Base-by-base conservation (phyloP, 2,797 vertebrate genomes). In the Alauda arvensis region DNA sequence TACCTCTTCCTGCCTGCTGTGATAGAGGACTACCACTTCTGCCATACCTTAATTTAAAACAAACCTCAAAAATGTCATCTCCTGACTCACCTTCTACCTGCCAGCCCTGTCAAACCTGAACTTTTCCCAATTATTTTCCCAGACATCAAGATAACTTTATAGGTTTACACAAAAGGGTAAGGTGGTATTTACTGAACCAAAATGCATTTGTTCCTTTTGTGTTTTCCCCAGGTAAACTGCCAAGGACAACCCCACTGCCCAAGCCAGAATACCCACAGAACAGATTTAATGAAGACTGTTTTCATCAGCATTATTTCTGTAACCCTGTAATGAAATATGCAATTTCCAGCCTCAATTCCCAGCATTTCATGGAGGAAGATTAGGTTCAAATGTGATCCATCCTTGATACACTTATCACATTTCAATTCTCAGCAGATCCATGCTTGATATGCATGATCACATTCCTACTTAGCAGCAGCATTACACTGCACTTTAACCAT, bases 31-130 rank as follows among this genome's bases (percentile, higher is more conserved):
- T 31, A 77, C 43, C 28, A 57, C 69, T 93, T 83, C 40, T 62
- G 33, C 60, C 66, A 87, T 65, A 78, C n/a, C 24, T 70, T 83
- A 49, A 90, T 76, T 90, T 69, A 93, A 90, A 88, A 46, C n/a
- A 92, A 77, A 82, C 88, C 90, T 93, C 93, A 87, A 69, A 86
- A 88, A 83, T 45, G 63, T 82, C 51, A 33, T n/a, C 45, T 69
- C 79, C 52, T 90, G 65, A 94, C 70, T 91, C 77, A 90, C 18
- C 76, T 69, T 52, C 81, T 59, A 82, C 84, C 48, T 66, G 70
- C n/a, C 37, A 42, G 53, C 69, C 91, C 63, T 67, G 86, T 33
- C 74, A 79, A 87, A 83, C 89, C 43, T 46, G 80, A 91, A 55
- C 45, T 79, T 24, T 71, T 61, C 60, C 67, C 40, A 65, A 25